Evolutionary conservation across 1,140 invertebrate species (phyloP), one percentile per base, ranked within the genome.

Genomic region (Trachelipus rathkii): DNA sequence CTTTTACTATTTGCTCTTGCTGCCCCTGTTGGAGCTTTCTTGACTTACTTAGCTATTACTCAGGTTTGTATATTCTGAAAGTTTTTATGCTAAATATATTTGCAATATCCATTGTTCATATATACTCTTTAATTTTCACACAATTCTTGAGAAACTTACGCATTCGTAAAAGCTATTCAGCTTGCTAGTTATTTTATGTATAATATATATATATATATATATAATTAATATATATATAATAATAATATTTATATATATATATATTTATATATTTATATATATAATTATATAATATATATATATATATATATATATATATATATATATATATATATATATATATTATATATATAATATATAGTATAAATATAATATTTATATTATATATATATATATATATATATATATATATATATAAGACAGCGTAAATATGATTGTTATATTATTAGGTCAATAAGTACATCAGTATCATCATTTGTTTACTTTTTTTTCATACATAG

Each of bases 1-100:
- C 87, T 99, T 43, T 85, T 96, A n/a, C 89, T 97, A 78, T 99
- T 99, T 87, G 96, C 96, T 0, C 85, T 95, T 44, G 89, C 97
- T 0, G 97, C 97, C 15, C 97, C 97, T 8, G 83, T 95, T 72
- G 85, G 95, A 7, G 93, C 97, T 3, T 84, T 99, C 50, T 82
- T 97, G 3, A 99, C 97, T 0, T 99, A 79, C 46, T 46, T 50
- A 15, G 19, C 72, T 15, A 78, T 81, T 75, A 45, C 73, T 8
- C 69, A 77, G 75, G 80, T 81, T 45, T 74, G 76, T 76, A 71
- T 23, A 60, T 72, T 76, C 50, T 60, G 19, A 15, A 60, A 3
- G 1, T 33, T 3, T 33, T 33, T 33, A 33, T 33, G 33, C 6
- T 1, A 33, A 33, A 33, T 33, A n/a, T 6, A 6, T 33, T 33